These are phyloP conservation scores for Trisateles emortualis DNA, from an alignment of 2,888 invertebrate genomes.

Conservation along the genomic window DNA sequence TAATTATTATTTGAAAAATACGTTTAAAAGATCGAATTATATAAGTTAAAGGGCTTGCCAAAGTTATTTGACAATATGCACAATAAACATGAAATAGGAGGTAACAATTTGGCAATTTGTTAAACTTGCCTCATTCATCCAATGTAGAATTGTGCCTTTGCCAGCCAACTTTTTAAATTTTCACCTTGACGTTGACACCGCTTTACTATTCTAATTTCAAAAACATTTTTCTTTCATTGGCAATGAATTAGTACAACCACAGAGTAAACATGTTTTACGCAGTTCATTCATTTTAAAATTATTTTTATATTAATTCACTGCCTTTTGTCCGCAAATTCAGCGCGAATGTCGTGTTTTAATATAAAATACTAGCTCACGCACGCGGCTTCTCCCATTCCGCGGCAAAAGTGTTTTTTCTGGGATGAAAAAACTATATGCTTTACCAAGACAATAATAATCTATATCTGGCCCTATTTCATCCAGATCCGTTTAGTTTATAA, in stretches of 20 bases:
- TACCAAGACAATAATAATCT: no score
- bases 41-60: neutral
- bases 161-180: conserved; percentile 21
- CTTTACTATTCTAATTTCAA: conserved; percentile 24
- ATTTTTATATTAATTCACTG: no score
- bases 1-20: no score
- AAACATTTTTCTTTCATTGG: conserved; percentile 22
- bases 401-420: no score
- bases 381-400: no score
- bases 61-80: neutral
- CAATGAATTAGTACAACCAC: conserved; percentile 13
- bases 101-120: conserved; percentile 10
- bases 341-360: no score
- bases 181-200: conserved; percentile 37
- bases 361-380: no score
- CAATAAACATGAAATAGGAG: neutral
- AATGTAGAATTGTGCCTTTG: conserved; percentile 7
- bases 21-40: no score
- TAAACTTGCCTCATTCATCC: conserved; percentile 8
- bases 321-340: no score
- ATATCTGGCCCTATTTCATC: no score
- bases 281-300: neutral
- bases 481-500: no score
- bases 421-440: no score
- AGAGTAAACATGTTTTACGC: neutral